Conservation (phyloP, 2,113 vertebrate genomes). For the Phodopus roborovskii region DNA sequence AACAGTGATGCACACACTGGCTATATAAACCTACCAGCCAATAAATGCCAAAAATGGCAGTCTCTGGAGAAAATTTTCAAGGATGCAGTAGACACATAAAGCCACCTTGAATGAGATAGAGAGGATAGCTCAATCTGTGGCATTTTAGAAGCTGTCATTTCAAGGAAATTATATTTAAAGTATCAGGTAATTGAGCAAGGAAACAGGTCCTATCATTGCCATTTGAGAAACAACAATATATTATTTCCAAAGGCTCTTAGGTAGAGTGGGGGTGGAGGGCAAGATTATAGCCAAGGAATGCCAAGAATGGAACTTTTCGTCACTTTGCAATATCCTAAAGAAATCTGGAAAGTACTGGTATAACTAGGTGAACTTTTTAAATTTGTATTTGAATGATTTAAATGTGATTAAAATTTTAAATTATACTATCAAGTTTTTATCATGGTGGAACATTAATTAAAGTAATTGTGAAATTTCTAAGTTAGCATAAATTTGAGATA, state of each 20-base stretch:
- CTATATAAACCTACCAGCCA: background rate
- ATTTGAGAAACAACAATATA: background rate
- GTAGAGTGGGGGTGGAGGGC: background rate
- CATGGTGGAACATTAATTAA: background rate
- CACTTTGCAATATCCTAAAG: background rate
- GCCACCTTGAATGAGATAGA: background rate
- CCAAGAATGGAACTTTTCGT: background rate
- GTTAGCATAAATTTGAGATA: background rate
- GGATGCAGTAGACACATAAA: background rate
- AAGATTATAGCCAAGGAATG: background rate
- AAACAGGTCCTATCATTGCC: background rate
- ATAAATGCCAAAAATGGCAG: background rate
- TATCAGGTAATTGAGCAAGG: background rate
- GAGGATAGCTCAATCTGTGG: background rate
- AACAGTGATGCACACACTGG: background rate
- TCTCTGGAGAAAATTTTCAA: background rate
- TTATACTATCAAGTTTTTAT: background rate
- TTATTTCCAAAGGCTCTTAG: constrained; percentile 27
- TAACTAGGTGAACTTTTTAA: background rate
- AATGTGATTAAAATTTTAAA: constrained; percentile 4
- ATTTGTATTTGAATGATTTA: background rate
- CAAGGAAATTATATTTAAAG: background rate
- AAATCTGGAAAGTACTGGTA: background rate
- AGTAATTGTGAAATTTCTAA: background rate
- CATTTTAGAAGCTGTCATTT: background rate